Evolutionary conservation across 2,797 vertebrate genomes (phyloP).

Genomic region (Dicrostonyx torquatus): DNA sequence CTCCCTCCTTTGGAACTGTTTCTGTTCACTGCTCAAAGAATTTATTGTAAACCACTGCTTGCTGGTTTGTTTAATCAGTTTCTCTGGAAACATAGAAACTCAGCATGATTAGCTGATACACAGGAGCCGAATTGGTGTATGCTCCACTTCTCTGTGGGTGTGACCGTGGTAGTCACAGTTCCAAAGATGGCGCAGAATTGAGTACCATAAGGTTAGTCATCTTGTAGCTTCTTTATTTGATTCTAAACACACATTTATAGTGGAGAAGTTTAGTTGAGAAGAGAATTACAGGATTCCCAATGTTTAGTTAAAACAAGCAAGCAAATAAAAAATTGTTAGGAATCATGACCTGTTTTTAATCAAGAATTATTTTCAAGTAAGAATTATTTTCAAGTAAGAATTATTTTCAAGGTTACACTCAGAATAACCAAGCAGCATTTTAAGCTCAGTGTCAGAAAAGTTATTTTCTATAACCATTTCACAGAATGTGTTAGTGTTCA

Average conservation of each 20-base stretch:
- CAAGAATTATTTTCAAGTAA: slow-evolving; percentile 42
- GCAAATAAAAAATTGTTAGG: slow-evolving; percentile 20
- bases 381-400: slow-evolving; percentile 6
- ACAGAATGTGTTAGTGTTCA: slow-evolving; percentile 35
- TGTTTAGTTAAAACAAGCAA: slow-evolving; percentile 32
- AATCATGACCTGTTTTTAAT: slow-evolving; percentile 31
- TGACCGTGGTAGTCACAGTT: not conserved
- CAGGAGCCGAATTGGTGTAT: not conserved
- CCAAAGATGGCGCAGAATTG: not conserved
- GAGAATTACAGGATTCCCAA: not conserved
- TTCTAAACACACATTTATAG: slow-evolving; percentile 4
- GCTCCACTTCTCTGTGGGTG: not conserved
- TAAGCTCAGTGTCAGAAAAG: not conserved
- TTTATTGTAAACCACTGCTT: not conserved
- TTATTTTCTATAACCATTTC: not conserved
- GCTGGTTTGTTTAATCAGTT: not conserved
- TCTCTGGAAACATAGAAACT: slow-evolving; percentile 34
- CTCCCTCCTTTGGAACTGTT: slow-evolving; percentile 33
- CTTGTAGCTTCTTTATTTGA: slow-evolving; percentile 25
- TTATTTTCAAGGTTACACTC: not conserved
- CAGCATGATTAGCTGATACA: not conserved
- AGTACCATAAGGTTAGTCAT: not conserved
- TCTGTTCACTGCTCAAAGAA: not conserved
- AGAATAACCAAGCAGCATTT: not conserved
- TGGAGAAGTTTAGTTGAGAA: slow-evolving; percentile 14